Base-by-base conservation (phyloP, 1,140 invertebrate species). In the Maniola jurtina region DNA sequence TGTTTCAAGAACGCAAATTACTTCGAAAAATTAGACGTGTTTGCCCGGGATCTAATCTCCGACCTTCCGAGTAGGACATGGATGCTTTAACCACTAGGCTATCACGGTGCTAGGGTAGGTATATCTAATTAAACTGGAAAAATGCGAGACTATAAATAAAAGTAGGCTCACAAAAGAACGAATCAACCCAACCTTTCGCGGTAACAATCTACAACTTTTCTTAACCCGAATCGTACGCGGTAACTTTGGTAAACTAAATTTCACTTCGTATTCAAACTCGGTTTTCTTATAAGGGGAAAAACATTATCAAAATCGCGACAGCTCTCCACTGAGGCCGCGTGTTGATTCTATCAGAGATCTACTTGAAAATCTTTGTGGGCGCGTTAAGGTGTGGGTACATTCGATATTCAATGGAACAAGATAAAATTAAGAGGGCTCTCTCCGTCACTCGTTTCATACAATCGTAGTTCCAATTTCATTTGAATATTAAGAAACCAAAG, bases 291-390 rank as follows among this genome's bases (percentile, higher is more conserved):
- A 79, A 79, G 82, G 84, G 80, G 83, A 79, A 79, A 79, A 83
- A 81, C 83, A 89, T 89, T 86, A 86, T 85, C 80, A 83, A 82
- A 80, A 80, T 75, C 73, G 76, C 83, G 77, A 81, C 86, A 87
- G 78, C 81, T 77, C 83, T 84, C 81, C 71, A 69, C 66, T 40
- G 79, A 78, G 81, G 76, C 75, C 78, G 71, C 58, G 73, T 89
- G 84, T 86, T 84, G 86, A 88, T 85, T 89, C 85, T 89, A 89
- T 89, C 84, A 84, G 80, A 86, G 85, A 87, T 86, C 80, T 84
- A 82, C 84, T 85, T 71, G 71, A 81, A 80, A 83, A 72, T 72
- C 47, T 69, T 34, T 4, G 57, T 81, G 11, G 8, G 8, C 75
- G 25, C n/a, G 61, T 66, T 81, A 67, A 64, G 55, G 74, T 64